Conservation (phyloP, 2,888 invertebrate species). For the Cryptocheilus praepositus region DNA sequence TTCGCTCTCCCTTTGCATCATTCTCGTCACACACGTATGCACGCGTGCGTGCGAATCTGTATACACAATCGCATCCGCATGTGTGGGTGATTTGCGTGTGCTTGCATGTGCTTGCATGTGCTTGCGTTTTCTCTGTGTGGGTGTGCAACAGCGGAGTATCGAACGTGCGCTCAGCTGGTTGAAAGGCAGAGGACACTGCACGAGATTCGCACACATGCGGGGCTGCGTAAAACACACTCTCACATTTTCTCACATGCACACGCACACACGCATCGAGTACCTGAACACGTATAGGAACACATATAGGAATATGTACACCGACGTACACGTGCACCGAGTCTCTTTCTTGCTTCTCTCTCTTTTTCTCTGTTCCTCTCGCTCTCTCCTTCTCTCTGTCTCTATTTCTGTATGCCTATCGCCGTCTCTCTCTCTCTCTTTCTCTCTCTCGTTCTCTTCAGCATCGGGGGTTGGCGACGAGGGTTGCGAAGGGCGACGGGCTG, state of each 20-base stretch:
- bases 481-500: constrained; percentile 4
- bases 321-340: constrained; percentile 8
- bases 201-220: constrained; percentile 15
- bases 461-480: not conserved
- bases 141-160: constrained; percentile 47
- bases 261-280: not conserved
- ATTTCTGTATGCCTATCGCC: constrained; percentile 26
- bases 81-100: constrained; percentile 15
- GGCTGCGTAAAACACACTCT: too few species aligned
- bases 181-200: constrained; percentile 50
- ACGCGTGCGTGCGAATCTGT: too few species aligned
- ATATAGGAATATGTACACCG: constrained; percentile 5
- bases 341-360: constrained; percentile 14
- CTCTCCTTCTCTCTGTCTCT: constrained; percentile 15
- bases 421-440: not conserved
- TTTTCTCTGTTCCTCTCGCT: constrained; percentile 25
- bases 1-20: too few species aligned
- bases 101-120: constrained; percentile 9
- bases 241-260: constrained; percentile 16
- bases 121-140: constrained; percentile 26
- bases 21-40: too few species aligned
- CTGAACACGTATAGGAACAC: not conserved
- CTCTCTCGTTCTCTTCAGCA: not conserved
- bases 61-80: constrained; percentile 16
- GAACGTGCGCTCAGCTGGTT: constrained; percentile 43